Evolutionary conservation across 1,140 invertebrate species (phyloP).

Genomic region (Brachionus paranguensis): DNA sequence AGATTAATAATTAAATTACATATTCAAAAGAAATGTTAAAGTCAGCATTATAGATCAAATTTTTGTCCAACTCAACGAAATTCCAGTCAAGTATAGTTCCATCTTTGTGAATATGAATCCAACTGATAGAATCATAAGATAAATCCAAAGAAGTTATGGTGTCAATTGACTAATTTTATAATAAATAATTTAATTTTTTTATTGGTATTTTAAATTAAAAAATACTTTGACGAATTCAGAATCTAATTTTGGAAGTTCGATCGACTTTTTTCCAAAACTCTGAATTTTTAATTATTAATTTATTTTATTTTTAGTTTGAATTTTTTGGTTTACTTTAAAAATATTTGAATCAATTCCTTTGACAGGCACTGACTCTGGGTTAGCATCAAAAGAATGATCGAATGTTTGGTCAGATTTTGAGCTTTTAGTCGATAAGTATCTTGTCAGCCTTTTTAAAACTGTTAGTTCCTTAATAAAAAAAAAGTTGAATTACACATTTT

Average conservation of each 20-base stretch:
- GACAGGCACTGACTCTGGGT: not conserved
- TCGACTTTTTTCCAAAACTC: not conserved
- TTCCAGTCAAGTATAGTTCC: constrained; percentile 22
- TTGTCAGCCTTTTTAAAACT: not conserved
- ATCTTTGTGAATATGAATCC: constrained; percentile 9
- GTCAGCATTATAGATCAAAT: not conserved
- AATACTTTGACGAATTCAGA: constrained; percentile 7
- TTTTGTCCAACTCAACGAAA: not conserved
- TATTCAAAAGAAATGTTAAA: constrained; percentile 11
- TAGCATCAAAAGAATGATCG: not conserved
- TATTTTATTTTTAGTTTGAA: not conserved
- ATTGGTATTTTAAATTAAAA: not conserved
- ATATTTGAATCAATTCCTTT: not conserved
- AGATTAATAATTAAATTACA: not conserved
- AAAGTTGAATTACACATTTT: not conserved
- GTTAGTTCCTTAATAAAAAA: not conserved
- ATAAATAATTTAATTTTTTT: not conserved
- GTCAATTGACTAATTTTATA: not conserved
- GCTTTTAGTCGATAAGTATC: not conserved
- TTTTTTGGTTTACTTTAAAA: not conserved
- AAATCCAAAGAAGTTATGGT: constrained; percentile 5
- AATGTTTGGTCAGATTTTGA: not conserved
- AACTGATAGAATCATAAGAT: not conserved
- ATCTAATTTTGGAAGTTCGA: constrained; percentile 22
- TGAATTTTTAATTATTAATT: not conserved